Percentiles rank a stretch among this genome's conserved stretches.
These are phyloP conservation scores for Gambusia affinis DNA, from an alignment of 2,113 vertebrate species.

Conservation along the genomic window DNA sequence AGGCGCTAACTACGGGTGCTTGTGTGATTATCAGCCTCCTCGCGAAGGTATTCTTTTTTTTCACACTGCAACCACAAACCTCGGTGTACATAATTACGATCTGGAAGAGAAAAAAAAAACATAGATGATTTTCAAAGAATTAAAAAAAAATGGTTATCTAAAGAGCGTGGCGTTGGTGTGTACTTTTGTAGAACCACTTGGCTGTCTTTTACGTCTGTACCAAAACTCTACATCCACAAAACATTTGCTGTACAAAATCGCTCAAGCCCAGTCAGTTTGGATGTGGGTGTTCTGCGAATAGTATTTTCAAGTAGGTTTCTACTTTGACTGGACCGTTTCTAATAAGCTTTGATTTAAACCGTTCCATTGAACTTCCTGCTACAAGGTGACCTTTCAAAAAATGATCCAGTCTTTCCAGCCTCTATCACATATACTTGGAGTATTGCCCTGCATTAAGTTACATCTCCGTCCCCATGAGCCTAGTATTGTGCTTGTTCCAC, in stretches of 20 bases:
- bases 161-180: neutral
- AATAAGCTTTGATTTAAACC: neutral
- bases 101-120: neutral
- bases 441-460: neutral
- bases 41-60: neutral
- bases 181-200: neutral
- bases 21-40: neutral
- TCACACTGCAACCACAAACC: neutral
- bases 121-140: neutral
- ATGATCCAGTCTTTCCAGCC: too few relatives aligned
- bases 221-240: neutral
- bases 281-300: neutral
- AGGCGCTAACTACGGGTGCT: constrained; percentile 15
- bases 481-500: neutral
- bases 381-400: neutral
- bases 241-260: neutral
- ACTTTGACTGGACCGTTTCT: neutral
- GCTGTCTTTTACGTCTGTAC: too few relatives aligned
- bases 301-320: neutral
- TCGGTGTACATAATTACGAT: neutral
- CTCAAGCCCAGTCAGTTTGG: neutral
- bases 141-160: neutral
- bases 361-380: neutral
- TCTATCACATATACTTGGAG: too few relatives aligned
- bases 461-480: too few relatives aligned